Evolutionary conservation across 2,888 invertebrate genomes (phyloP), one percentile per base, ranked within the genome.

Genomic region (Helicoverpa assulta): DNA sequence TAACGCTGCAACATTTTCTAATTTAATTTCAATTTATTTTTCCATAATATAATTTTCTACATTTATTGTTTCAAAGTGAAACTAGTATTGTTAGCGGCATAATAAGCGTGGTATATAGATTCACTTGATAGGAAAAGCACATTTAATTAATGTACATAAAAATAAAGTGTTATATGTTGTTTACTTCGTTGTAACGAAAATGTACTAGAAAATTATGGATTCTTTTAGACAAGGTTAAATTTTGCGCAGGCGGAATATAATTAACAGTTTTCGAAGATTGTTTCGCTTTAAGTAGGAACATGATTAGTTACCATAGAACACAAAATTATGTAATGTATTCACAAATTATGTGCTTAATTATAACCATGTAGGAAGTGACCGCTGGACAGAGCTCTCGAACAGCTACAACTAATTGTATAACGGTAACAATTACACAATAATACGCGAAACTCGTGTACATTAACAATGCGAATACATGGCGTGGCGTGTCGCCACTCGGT

Each of bases 401-500:
- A 19, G 8, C 21, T 53, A 43, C 18, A 62, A 62, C 60, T 71
- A 73, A 80, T 67, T 75, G 33, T 26, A 50, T 52, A 63, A 79
- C 62, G 52, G 21, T 62, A 62, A 56, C 26, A 60, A 40, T 71
- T 77, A 61, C 54, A 61, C 71, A 84, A 82, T 66, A 53, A 60
- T 60, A 69, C 55, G 68, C 52, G 62, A 76, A 82, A 71, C 69
- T 33, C n/a, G 66, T 57, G 66, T 73, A 37, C 58, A 82, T 75
- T 70, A 74, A 65, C 72, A 83, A 74, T 73, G 73, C 67, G 57
- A 59, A 68, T 58, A 76, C 59, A 68, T 82, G 77, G 70, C 85
- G 78, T 83, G 85, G 78, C 77, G 81, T 84, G 76, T 69, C 80
- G 74, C 81, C 75, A 74, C 68, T 74, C 63, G 78, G 73, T 86